Evolutionary conservation across 2,888 invertebrate species (phyloP).

Genomic region (Ectemnius cavifrons): DNA sequence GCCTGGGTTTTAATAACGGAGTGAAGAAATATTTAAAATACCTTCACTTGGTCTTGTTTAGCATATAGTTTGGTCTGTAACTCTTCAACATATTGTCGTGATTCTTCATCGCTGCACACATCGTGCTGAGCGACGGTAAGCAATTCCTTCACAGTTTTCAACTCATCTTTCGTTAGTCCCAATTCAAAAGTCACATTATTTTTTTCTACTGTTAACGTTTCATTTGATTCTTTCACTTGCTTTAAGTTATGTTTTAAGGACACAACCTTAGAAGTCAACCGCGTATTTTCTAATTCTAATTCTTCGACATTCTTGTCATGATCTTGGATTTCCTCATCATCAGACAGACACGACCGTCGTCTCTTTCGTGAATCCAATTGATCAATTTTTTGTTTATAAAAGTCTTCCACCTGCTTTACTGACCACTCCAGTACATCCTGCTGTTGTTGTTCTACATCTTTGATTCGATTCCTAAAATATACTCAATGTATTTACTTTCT

Average conservation of each 20-base stretch:
- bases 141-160: constrained; percentile 60
- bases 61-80: constrained; percentile 61
- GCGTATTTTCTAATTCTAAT: constrained; percentile 63
- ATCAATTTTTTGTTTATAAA: constrained; percentile 67
- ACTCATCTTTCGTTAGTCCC: constrained; percentile 61
- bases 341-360: constrained; percentile 49
- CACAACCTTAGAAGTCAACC: constrained; percentile 61
- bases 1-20: neutral
- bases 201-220: constrained; percentile 61
- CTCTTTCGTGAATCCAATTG: constrained; percentile 55
- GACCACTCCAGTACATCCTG: constrained; percentile 69
- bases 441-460: constrained; percentile 68
- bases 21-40: constrained; percentile 31
- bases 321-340: constrained; percentile 22
- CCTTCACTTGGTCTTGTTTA: constrained; percentile 67
- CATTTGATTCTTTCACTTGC: constrained; percentile 60
- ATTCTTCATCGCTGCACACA: constrained; percentile 47
- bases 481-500: neutral
- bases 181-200: constrained; percentile 65
- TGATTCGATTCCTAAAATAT: constrained; percentile 62
- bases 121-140: constrained; percentile 61
- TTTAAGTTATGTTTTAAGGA: constrained; percentile 59
- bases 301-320: constrained; percentile 40
- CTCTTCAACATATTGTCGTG: constrained; percentile 57
- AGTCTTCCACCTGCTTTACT: constrained; percentile 65